A percentile compares a stretch with the other conserved stretches of the same genome.
phyloP scores from a whole-genome alignment of 2,113 vertebrate species.

The Promerops cafer region DNA sequence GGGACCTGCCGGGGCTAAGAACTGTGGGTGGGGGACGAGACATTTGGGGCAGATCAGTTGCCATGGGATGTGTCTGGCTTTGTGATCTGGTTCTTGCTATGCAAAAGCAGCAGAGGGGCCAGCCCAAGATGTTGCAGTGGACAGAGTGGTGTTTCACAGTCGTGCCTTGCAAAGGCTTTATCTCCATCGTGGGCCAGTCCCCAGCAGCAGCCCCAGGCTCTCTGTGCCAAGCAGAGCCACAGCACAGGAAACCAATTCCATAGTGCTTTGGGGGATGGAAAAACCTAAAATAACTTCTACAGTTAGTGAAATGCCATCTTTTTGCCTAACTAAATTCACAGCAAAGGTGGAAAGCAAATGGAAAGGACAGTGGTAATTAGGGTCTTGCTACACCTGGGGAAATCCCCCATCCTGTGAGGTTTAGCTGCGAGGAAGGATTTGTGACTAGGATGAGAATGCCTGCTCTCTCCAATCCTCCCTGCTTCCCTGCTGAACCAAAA shows the following conservation, averaged over 20 bases:
- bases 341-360: not conserved
- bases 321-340: not conserved
- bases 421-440: not conserved
- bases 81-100: not conserved
- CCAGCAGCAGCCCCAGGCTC: not conserved
- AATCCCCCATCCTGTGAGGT: fast-evolving
- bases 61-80: not conserved
- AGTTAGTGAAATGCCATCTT: not conserved
- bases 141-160: not conserved
- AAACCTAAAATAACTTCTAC: not conserved
- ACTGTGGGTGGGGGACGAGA: not conserved
- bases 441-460: not conserved
- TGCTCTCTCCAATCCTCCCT: not conserved
- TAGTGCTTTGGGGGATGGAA: not conserved
- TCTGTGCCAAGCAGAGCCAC: fast-evolving
- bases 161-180: not conserved
- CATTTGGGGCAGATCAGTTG: not conserved
- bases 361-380: not conserved
- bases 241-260: not conserved
- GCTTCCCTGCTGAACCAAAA: not conserved
- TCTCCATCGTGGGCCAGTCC: not conserved
- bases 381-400: not conserved
- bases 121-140: not conserved
- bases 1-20: fast-evolving
- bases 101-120: not conserved